These are phyloP conservation scores for Epizoanthus scotinus DNA, from an alignment of 92 coral and sea anemone species.

Conservation along the genomic window DNA sequence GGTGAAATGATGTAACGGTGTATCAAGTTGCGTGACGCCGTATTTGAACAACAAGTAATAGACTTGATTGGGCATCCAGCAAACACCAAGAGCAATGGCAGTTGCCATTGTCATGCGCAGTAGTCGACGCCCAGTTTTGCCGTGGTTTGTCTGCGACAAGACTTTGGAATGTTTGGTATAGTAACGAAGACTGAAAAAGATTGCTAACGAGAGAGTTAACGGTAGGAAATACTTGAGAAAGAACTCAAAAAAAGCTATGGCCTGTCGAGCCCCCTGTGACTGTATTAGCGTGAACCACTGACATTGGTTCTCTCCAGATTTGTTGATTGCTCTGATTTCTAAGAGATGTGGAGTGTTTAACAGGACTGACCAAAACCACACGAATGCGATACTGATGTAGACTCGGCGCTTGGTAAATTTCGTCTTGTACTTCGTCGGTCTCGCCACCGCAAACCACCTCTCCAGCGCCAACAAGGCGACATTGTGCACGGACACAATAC, in stretches of 20 bases:
- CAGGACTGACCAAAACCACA: constrained; percentile 41
- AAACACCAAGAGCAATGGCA: constrained; percentile 67
- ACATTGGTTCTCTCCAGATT: constrained; percentile 11
- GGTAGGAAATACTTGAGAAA: constrained; percentile 34
- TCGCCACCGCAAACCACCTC: constrained; percentile 75
- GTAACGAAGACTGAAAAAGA: constrained; percentile 35
- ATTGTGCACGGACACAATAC: constrained; percentile 84
- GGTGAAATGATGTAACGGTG: constrained; percentile 71
- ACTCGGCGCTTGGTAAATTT: constrained; percentile 54
- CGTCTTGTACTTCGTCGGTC: constrained; percentile 64
- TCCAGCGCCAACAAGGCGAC: constrained; percentile 74
- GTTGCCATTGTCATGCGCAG: constrained; percentile 89
- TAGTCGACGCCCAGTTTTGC: constrained; percentile 46
- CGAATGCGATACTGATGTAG: constrained; percentile 28
- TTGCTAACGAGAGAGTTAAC: constrained; percentile 4
- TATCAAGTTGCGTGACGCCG: constrained; percentile 56
- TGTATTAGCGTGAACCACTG: constrained; percentile 28
- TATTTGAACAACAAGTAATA: constrained; percentile 77
- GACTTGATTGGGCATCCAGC: constrained; percentile 91
- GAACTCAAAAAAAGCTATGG: constrained; percentile 43
- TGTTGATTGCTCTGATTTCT: constrained; percentile 26
- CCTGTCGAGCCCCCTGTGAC: constrained; percentile 17
- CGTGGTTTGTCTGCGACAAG: constrained; percentile 19
- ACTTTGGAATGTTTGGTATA: constrained; percentile 14
- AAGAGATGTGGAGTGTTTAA: constrained; percentile 37